phyloP scores from a whole-genome alignment of 1,140 invertebrate genomes.

The Hypothenemus hampei region DNA sequence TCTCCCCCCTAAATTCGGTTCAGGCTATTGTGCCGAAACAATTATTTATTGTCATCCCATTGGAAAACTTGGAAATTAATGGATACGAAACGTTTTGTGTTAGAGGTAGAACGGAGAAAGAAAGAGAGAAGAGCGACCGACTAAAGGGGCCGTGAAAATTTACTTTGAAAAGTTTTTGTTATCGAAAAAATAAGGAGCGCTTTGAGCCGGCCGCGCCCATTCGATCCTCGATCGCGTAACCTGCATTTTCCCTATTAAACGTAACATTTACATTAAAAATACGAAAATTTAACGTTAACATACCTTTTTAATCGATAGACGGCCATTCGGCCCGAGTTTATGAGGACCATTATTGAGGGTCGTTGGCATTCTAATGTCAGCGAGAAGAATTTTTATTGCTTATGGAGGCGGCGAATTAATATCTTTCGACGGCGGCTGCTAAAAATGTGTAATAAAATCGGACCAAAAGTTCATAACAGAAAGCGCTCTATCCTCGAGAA shows the following conservation, averaged over 20 bases:
- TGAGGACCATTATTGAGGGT: conserved; percentile 1
- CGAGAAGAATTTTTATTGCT: conserved; percentile 9
- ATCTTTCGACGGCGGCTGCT: background rate
- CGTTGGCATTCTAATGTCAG: conserved; percentile 8
- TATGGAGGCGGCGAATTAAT: conserved; percentile 4
- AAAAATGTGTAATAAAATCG: too few species aligned
- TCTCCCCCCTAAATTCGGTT: conserved; percentile 2
- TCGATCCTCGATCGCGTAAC: too few species aligned
- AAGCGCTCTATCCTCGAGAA: background rate
- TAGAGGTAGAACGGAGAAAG: conserved; percentile 6
- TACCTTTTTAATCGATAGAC: background rate
- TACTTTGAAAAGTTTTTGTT: conserved; percentile 18
- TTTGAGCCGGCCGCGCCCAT: background rate
- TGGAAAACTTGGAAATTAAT: conserved; percentile 27
- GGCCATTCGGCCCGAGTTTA: conserved; percentile 1
- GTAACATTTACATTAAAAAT: background rate
- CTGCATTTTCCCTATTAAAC: background rate
- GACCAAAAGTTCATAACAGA: too few species aligned
- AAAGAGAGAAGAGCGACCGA: too few species aligned
- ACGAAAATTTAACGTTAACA: background rate
- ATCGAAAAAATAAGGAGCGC: background rate
- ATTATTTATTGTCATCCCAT: conserved; percentile 27
- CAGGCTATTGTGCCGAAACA: conserved; percentile 22
- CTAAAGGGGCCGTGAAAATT: conserved; percentile 13
- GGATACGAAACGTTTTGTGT: conserved; percentile 25